phyloP scores from a whole-genome alignment of 2,888 invertebrate species.

The Cryptus viduatorius region DNA sequence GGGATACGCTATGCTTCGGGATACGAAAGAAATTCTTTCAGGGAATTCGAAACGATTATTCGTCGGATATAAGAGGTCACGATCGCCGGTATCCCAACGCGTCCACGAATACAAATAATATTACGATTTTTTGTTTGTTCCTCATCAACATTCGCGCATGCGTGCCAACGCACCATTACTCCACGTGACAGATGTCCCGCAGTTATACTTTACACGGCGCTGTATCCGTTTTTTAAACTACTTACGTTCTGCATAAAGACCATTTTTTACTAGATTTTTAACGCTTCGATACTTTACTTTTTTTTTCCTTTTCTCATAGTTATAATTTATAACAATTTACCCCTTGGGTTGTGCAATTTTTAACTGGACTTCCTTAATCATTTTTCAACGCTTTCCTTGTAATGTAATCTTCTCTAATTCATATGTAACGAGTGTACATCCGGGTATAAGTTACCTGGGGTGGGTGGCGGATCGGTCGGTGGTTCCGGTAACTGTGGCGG shows the following conservation, averaged over 20 bases:
- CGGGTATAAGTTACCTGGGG: conserved; percentile 78
- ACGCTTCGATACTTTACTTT: background rate
- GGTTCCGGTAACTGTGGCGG: conserved; percentile 82
- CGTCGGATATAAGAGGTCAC: conserved; percentile 34
- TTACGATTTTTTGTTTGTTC: conserved; percentile 1
- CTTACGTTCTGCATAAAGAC: background rate
- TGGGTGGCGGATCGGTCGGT: conserved; percentile 79
- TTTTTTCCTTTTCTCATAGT: background rate
- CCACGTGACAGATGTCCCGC: conserved; percentile 20
- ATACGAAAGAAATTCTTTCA: conserved; percentile 49
- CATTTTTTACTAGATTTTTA: background rate
- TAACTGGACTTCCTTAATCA: background rate
- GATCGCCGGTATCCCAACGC: conserved; percentile 22
- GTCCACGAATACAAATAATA: conserved; percentile 20
- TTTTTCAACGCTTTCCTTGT: background rate
- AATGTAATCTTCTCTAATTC: conserved; percentile 16
- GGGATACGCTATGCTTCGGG: too few relatives aligned
- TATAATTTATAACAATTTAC: background rate
- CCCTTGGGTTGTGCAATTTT: background rate
- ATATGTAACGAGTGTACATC: conserved; percentile 12
- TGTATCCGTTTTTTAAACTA: background rate
- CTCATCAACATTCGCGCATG: conserved; percentile 24
- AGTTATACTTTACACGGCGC: conserved; percentile 2
- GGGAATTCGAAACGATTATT: conserved; percentile 50
- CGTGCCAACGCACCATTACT: conserved; percentile 25